phyloP scores from a whole-genome alignment of 2,113 vertebrate genomes.

The Elgaria multicarinata region DNA sequence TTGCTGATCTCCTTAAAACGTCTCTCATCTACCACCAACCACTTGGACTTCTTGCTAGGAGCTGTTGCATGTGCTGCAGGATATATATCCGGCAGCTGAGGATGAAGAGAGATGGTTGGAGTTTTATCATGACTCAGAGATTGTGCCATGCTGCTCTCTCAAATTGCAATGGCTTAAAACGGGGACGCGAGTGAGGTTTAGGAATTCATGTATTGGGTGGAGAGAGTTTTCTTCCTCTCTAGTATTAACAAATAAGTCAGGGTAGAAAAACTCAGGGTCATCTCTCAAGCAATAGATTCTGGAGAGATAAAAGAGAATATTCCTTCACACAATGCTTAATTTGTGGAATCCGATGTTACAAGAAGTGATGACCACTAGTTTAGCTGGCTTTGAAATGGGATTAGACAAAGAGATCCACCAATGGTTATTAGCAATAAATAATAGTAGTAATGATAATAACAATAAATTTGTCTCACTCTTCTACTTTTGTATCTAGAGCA shows the following conservation, averaged over 20 bases:
- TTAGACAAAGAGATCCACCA: too few relatives aligned
- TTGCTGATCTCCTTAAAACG: slow-evolving; percentile 4
- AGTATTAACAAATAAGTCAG: not conserved
- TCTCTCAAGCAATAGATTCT: not conserved
- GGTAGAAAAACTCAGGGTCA: not conserved
- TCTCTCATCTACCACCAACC: not conserved
- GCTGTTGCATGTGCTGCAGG: not conserved
- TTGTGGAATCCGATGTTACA: not conserved
- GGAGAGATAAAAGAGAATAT: not conserved
- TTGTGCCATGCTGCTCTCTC: not conserved
- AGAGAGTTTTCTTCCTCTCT: not conserved
- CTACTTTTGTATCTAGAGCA: too few relatives aligned
- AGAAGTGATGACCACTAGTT: too few relatives aligned
- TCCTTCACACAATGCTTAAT: not conserved
- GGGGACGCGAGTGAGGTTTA: not conserved
- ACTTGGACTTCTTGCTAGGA: slow-evolving; percentile 42
- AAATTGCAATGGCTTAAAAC: not conserved
- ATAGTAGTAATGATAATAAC: too few relatives aligned
- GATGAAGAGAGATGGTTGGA: not conserved
- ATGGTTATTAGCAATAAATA: too few relatives aligned
- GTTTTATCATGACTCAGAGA: not conserved
- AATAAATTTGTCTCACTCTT: too few relatives aligned
- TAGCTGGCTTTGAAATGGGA: too few relatives aligned
- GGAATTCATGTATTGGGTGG: too few relatives aligned
- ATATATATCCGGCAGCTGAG: slow-evolving; percentile 7